Percentiles rank a stretch among this genome's conserved stretches.
Conservation (phyloP, 2,113 vertebrate species). For the Macrotus californicus region DNA sequence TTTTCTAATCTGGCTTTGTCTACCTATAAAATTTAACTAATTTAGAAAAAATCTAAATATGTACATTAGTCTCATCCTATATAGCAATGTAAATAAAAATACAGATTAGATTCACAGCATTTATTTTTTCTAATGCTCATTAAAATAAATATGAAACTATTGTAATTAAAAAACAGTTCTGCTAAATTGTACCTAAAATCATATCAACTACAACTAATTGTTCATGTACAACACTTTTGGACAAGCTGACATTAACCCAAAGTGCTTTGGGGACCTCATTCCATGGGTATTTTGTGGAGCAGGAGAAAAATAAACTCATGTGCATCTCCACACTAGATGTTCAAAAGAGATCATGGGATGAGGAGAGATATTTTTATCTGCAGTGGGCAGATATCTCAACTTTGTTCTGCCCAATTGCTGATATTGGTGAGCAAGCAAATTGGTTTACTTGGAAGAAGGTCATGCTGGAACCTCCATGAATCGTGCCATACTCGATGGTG, state of each 20-base stretch:
- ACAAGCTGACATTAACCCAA: not conserved
- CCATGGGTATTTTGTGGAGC: not conserved
- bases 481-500: slow-evolving; percentile 96
- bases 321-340: not conserved
- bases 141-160: not conserved
- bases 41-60: not conserved
- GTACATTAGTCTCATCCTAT: not conserved
- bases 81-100: not conserved
- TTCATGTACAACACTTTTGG: not conserved
- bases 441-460: slow-evolving; percentile 96
- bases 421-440: not conserved
- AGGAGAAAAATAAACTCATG: not conserved
- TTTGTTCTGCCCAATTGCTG: not conserved
- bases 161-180: not conserved
- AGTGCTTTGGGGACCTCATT: not conserved
- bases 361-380: not conserved
- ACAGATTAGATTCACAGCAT: not conserved
- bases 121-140: not conserved
- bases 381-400: not conserved
- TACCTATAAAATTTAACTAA: not conserved
- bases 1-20: not conserved
- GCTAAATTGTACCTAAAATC: not conserved
- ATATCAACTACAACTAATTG: not conserved
- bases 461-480: slow-evolving; percentile 98
- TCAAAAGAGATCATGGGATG: not conserved